Conservation (phyloP, 1,140 invertebrate species). For the Bombus confusus region DNA sequence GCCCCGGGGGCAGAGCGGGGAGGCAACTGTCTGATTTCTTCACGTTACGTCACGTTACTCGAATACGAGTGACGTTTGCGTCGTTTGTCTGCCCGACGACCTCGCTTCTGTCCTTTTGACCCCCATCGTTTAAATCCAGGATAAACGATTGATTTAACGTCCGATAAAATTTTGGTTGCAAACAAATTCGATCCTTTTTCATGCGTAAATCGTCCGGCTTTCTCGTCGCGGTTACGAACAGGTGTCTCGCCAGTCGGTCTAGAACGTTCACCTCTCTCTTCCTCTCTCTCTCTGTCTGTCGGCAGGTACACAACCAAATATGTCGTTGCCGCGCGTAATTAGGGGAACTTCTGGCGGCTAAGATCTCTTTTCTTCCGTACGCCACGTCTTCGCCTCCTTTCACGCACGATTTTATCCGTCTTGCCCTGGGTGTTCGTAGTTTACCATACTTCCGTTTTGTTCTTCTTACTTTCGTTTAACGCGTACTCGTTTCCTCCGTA, state of each 20-base stretch:
- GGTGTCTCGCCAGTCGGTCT: constrained; percentile 58
- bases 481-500: not conserved
- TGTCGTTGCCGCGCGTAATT: constrained; percentile 54
- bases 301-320: constrained; percentile 52
- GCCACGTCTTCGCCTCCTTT: not conserved
- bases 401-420: not conserved
- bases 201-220: constrained; percentile 20
- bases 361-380: not conserved
- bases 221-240: constrained; percentile 60
- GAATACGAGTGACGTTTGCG: constrained; percentile 20
- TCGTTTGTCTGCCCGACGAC: not conserved
- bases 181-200: not conserved
- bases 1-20: not conserved
- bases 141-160: too few relatives aligned
- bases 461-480: not conserved
- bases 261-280: constrained; percentile 61
- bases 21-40: constrained; percentile 46
- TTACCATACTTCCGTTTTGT: not conserved
- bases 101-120: too few relatives aligned
- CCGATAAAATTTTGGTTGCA: not conserved
- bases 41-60: constrained; percentile 54
- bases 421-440: not conserved
- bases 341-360: constrained; percentile 19
- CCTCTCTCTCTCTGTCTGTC: constrained; percentile 22
- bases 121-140: too few relatives aligned